Evolutionary conservation across 2,888 invertebrate genomes (phyloP), one percentile per base, ranked within the genome.

Genomic region (Caenorhabditis sp.): DNA sequence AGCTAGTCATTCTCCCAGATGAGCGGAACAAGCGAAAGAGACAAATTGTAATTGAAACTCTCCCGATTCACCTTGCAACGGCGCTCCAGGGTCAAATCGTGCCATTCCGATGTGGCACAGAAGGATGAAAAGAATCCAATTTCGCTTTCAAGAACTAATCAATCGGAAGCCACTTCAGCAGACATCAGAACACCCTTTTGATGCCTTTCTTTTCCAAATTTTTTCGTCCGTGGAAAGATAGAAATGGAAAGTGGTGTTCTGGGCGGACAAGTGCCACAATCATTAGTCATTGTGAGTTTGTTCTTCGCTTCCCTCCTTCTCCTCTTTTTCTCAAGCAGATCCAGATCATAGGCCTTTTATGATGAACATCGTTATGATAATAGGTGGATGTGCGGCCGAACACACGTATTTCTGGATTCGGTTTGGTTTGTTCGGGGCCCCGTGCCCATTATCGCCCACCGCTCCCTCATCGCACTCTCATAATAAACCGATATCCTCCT

Each of bases 301-400:
- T 66, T 55, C 63, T 65, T 55, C 41, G 41, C 43, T 45, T 43
- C 41, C 37, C 26, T 48, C 56, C 46, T 35, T 32, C 32, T 53
- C 24, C 27, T 48, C 48, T 66, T 66, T 55, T 66, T 66, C 66
- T 68, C 68, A 68, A 59, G 68, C 58, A 32, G 43, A 68, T 68
- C 58, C 58, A 68, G 58, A 58, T 68, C 58, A 68, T 58, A 52
- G 50, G 68, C 50, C 52, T 50, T 59, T 68, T 58, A 68, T 68
- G 68, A 52, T 68, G 58, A 68, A 68, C 68, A 68, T 68, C 68
- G 68, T 68, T 59, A 68, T 68, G 68, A 68, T 68, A 68, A 68
- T 68, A 58, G 68, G 68, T 68, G 58, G 68, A 58, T 68, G 50
- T 68, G 66, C 58, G 56, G 58, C 41, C 41, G 22, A 45, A 46